Evolutionary conservation across 1,140 invertebrate species (phyloP), one percentile per base, ranked within the genome.

Genomic region (Zaprionus nigranus): DNA sequence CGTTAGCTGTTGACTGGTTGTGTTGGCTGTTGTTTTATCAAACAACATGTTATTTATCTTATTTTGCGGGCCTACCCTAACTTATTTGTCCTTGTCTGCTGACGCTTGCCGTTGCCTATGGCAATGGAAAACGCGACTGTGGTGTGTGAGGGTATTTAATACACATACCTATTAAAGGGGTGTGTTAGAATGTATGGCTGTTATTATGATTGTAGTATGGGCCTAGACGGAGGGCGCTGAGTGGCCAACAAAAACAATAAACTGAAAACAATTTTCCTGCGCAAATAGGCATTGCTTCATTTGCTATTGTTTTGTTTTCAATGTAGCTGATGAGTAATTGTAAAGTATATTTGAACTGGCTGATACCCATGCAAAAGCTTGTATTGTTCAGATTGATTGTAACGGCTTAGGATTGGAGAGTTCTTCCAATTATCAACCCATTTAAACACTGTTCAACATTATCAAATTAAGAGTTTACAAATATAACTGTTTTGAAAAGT

Each of bases 221-320:
- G 38, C 36, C 63, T 40, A 53, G 66, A 61, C 54, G 43, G 40
- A 38, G 36, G 30, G 36, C n/a, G 43, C 57, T 24, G 22, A 67
- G 77, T 51, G 38, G 59, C 43, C 54, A 28, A 61, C 69, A 57
- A 57, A 70, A 60, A 68, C 68, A 73, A 77, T 66, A 77, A 73
- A 79, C 54, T 43, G 54, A 49, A 77, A 77, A 80, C 75, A 80
- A 74, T 80, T 78, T 78, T 75, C 68, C 75, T 74, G 75, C 63
- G 63, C 59, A 77, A 77, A 77, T 67, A 73, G 73, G 74, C 64
- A 63, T 49, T 40, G 57, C 40, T 54, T 57, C 22, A 56, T 46
- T 53, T 56, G 34, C 43, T 15, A 5, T 11, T n/a, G 15, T 12
- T 54, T 38, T 17, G 22, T 38, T 53, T 53, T 63, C 1, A 11